A percentile compares a stretch with the other conserved stretches of the same genome.
phyloP scores from a whole-genome alignment of 2,113 vertebrate species.

The Micromys minutus region DNA sequence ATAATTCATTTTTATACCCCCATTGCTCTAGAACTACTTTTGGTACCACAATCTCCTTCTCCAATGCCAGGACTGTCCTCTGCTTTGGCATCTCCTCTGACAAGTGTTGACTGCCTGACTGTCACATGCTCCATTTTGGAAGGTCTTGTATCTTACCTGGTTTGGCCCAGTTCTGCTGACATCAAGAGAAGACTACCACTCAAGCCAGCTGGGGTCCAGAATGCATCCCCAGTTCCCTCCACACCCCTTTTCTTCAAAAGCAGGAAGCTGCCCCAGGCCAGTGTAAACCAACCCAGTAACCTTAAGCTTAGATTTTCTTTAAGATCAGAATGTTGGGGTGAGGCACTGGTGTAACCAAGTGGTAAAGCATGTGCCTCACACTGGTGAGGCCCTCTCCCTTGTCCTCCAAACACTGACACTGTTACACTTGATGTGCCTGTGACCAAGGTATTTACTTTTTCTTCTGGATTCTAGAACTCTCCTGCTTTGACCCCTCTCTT shows the following conservation, averaged over 20 bases:
- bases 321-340: not conserved
- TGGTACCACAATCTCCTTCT: not conserved
- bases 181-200: not conserved
- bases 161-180: not conserved
- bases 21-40: not conserved
- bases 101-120: fast-evolving
- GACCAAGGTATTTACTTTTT: not conserved
- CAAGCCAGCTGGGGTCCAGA: not conserved
- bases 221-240: not conserved
- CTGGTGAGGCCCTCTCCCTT: not conserved
- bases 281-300: not conserved
- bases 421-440: not conserved
- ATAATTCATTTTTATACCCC: not conserved
- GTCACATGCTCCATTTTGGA: not conserved
- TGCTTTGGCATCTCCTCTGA: not conserved
- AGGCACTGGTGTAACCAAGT: not conserved
- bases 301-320: not conserved
- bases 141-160: not conserved
- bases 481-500: not conserved
- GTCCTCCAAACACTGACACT: no score
- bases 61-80: not conserved
- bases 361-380: not conserved
- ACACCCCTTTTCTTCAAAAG: constrained; percentile 56
- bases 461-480: not conserved
- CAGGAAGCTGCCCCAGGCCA: constrained; percentile 51